Conservation (phyloP, 2,113 vertebrate genomes). For the Taurulus bubalis region DNA sequence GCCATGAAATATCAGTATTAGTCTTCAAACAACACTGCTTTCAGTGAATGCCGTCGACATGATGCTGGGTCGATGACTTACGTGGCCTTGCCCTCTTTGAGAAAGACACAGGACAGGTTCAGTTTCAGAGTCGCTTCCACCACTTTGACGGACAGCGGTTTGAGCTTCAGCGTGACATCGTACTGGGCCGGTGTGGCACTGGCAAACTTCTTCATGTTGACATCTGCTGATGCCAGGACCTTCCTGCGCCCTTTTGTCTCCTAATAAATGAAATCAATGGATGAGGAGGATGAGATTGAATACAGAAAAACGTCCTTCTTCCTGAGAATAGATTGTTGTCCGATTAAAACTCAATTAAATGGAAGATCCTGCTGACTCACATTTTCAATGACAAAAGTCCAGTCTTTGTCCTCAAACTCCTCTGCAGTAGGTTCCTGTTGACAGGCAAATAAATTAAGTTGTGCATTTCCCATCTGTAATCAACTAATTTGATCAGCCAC, state of each 20-base stretch:
- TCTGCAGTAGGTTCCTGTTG: constrained; percentile 89
- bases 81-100: constrained; percentile 93
- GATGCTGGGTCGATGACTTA: constrained; percentile 74
- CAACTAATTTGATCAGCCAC: background rate
- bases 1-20: background rate
- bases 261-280: constrained; percentile 63
- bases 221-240: constrained; percentile 86
- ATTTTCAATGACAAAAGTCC: constrained; percentile 92
- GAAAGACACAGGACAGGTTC: constrained; percentile 88
- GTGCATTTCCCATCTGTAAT: background rate
- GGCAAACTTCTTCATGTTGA: constrained; percentile 89
- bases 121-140: constrained; percentile 88
- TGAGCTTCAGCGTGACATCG: constrained; percentile 85
- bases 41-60: background rate
- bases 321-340: background rate
- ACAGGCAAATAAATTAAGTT: background rate
- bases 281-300: background rate
- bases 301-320: background rate
- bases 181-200: constrained; percentile 82
- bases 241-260: constrained; percentile 89
- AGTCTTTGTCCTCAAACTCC: constrained; percentile 93
- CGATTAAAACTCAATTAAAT: background rate
- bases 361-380: constrained; percentile 75
- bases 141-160: constrained; percentile 90
- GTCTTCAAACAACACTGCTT: background rate